Base-by-base conservation (phyloP, 1,140 invertebrate genomes). In the Micrasema minimum region DNA sequence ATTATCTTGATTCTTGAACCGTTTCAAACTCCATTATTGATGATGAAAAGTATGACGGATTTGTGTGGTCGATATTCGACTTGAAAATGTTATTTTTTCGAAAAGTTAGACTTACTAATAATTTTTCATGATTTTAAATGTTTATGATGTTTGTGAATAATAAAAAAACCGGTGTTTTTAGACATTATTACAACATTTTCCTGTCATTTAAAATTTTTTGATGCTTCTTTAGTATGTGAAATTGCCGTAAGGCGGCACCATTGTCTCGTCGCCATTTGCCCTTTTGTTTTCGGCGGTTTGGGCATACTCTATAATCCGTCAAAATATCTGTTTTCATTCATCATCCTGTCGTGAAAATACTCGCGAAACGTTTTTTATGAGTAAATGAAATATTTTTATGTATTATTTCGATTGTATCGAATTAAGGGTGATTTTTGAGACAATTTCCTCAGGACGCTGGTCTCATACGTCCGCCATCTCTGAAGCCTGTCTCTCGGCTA, bases 221-320 rank as follows among this genome's bases (percentile, higher is more conserved):
- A 64, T 46, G 59, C 59, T 64, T 61, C 22, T 43, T 57, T 69
- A 59, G 66, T 69, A 59, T 35, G 51, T 46, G 41, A 69, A 69
- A 31, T 61, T 22, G 66, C 41, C 67, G 67, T 41, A 64, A 69
- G 55, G 67, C 57, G 67, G 67, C 67, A 53, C 67, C 37, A 69
- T 64, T 62, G 67, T 69, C 57, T 69, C 41, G 69, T 71, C 69
- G 69, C 69, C 69, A 71, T 71, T 71, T 71, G 61, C 61, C 69
- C 62, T 66, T 66, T 71, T 66, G 69, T 71, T 71, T 66, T 46
- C 51, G 61, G 69, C 61, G 43, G 61, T 65, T 48, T 26, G 50
- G 38, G 51, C 57, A 45, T 35, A 22, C 41, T 38, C 14, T 12
- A 41, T 55, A 71, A 71, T 71, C 69, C 69, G 62, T 66, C 48